A percentile compares a stretch with the other conserved stretches of the same genome.
Conservation (phyloP, 2,888 invertebrate species). For the Tachina lurida region DNA sequence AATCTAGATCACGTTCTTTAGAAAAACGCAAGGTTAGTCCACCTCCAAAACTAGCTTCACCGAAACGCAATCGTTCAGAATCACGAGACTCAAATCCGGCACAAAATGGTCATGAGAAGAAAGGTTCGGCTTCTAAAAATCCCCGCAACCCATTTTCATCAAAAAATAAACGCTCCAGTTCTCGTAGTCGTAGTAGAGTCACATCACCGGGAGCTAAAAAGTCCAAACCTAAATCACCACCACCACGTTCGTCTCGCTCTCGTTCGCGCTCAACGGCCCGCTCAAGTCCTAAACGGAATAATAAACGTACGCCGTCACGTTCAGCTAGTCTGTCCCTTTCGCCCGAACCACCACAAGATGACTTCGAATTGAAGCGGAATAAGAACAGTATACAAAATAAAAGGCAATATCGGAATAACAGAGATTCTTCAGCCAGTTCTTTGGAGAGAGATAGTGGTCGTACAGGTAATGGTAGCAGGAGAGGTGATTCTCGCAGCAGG, state of each 20-base stretch:
- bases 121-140: slow-evolving; percentile 69
- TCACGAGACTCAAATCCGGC: slow-evolving; percentile 74
- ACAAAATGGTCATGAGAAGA: slow-evolving; percentile 79
- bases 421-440: slow-evolving; percentile 88
- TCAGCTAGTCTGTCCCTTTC: slow-evolving; percentile 81
- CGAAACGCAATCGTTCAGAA: slow-evolving; percentile 72
- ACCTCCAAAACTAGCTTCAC: slow-evolving; percentile 64
- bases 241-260: slow-evolving; percentile 70
- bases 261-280: slow-evolving; percentile 78
- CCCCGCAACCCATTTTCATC: slow-evolving; percentile 68
- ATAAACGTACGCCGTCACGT: slow-evolving; percentile 81
- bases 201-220: slow-evolving; percentile 58
- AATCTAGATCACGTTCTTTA: slow-evolving; percentile 74
- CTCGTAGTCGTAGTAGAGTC: slow-evolving; percentile 72
- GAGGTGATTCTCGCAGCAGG: slow-evolving; percentile 75
- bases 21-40: slow-evolving; percentile 71
- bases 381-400: slow-evolving; percentile 93
- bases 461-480: slow-evolving; percentile 75
- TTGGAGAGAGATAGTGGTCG: slow-evolving; percentile 78
- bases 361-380: slow-evolving; percentile 90
- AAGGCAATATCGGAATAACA: slow-evolving; percentile 93
- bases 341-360: slow-evolving; percentile 83
- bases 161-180: slow-evolving; percentile 61
- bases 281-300: slow-evolving; percentile 79
- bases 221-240: slow-evolving; percentile 69